A percentile compares a stretch with the other conserved stretches of the same genome.
Conservation (phyloP, 2,888 invertebrate genomes). For the Siphlonurus alternatus region DNA sequence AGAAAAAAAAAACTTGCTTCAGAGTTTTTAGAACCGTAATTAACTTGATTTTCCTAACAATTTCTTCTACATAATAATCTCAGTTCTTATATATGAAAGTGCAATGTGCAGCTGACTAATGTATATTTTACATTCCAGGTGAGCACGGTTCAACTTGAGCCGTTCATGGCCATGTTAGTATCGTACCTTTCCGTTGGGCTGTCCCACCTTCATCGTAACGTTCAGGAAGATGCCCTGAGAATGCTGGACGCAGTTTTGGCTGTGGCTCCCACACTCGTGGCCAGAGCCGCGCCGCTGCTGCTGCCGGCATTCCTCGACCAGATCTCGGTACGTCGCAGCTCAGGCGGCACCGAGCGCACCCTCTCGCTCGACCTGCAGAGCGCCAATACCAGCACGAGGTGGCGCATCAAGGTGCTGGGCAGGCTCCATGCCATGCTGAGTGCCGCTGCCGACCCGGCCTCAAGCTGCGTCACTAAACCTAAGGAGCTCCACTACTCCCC, state of each 20-base stretch:
- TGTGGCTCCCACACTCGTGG: constrained; percentile 45
- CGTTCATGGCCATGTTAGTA: not conserved
- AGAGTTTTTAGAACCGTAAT: no score
- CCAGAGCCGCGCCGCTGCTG: constrained; percentile 47
- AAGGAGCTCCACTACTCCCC: not conserved
- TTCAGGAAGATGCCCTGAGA: constrained; percentile 62
- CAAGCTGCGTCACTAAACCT: not conserved
- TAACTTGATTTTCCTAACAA: no score
- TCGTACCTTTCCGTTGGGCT: not conserved
- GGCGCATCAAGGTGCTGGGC: constrained; percentile 59
- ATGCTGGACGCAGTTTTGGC: constrained; percentile 61
- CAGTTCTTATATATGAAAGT: not conserved
- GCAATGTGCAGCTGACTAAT: not conserved
- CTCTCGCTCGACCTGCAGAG: constrained; percentile 51
- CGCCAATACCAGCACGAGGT: constrained; percentile 55
- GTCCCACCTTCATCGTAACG: not conserved
- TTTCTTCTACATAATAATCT: not conserved
- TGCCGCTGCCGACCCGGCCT: constrained; percentile 19
- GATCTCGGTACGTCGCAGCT: constrained; percentile 55
- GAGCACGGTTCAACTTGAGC: not conserved
- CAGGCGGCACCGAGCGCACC: constrained; percentile 46
- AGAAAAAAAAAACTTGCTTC: no score
- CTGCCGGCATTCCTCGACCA: constrained; percentile 67
- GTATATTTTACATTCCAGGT: not conserved
- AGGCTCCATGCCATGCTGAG: constrained; percentile 46